phyloP scores from a whole-genome alignment of 2,888 invertebrate genomes.

The Ctenicera cuprea region DNA sequence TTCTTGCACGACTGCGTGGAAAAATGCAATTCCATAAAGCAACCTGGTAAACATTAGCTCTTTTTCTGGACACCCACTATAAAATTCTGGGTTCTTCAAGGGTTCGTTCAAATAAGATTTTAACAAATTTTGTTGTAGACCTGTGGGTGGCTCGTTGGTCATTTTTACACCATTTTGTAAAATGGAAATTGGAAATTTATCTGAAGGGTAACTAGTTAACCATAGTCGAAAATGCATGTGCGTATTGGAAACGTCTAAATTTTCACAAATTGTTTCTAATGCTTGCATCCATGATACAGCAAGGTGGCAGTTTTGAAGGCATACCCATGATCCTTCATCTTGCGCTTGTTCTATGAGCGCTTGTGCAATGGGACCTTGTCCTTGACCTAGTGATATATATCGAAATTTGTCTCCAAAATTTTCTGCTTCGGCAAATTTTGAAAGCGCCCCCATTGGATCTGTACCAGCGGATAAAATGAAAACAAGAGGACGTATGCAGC shows the following conservation, averaged over 20 bases:
- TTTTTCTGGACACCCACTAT: constrained; percentile 84
- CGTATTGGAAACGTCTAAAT: constrained; percentile 81
- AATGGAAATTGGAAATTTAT: constrained; percentile 89
- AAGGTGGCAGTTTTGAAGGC: constrained; percentile 91
- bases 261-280: constrained; percentile 85
- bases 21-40: constrained; percentile 87
- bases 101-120: constrained; percentile 92
- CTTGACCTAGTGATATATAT: constrained; percentile 89
- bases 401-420: constrained; percentile 78
- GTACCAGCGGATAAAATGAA: constrained; percentile 89
- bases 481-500: constrained; percentile 83
- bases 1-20: constrained; percentile 89
- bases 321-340: constrained; percentile 86
- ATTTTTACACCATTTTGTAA: constrained; percentile 94
- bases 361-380: constrained; percentile 83
- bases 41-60: constrained; percentile 86
- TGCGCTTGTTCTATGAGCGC: constrained; percentile 83
- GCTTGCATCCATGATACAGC: constrained; percentile 88
- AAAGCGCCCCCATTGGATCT: constrained; percentile 87
- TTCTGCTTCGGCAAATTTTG: constrained; percentile 86
- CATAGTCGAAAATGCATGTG: constrained; percentile 87
- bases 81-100: constrained; percentile 88
- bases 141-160: constrained; percentile 95
- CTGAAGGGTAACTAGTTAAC: constrained; percentile 93
- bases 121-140: constrained; percentile 88